Conservation (phyloP, 2,888 invertebrate genomes). For the Tetragonisca angustula region DNA sequence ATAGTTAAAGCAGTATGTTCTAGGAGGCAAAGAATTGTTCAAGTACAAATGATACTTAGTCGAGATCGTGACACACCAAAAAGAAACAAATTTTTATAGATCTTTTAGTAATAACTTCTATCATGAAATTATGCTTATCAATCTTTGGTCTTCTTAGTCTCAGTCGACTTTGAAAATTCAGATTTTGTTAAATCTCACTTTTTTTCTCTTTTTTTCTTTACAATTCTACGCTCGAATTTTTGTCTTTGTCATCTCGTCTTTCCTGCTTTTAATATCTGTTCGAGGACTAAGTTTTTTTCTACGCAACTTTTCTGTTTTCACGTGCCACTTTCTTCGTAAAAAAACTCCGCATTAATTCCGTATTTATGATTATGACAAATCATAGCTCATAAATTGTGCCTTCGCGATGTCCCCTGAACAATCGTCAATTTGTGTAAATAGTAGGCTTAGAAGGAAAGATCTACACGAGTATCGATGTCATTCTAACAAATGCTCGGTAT, state of each 20-base stretch:
- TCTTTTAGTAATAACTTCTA: slow-evolving; percentile 5
- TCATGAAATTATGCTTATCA: no score
- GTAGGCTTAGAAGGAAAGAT: slow-evolving; percentile 38
- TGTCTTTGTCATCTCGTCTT: background rate
- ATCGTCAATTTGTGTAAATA: slow-evolving; percentile 60
- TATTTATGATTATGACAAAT: slow-evolving; percentile 11
- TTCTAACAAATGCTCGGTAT: background rate
- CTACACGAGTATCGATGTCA: background rate
- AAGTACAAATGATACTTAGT: slow-evolving; percentile 66
- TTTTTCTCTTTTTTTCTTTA: no score
- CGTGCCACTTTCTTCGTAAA: background rate
- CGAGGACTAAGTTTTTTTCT: background rate
- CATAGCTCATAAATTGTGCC: slow-evolving; percentile 36
- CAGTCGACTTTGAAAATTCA: background rate
- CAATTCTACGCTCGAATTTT: background rate
- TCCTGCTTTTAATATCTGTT: background rate
- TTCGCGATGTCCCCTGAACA: slow-evolving; percentile 42
- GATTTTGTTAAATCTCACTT: background rate
- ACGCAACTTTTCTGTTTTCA: background rate
- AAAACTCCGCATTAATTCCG: background rate
- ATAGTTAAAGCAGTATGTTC: slow-evolving; percentile 53
- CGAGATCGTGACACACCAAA: slow-evolving; percentile 41
- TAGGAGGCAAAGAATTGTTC: slow-evolving; percentile 57
- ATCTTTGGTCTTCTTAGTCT: background rate
- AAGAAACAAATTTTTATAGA: slow-evolving; percentile 20